Evolutionary conservation across 2,797 vertebrate species (phyloP), one percentile per base, ranked within the genome.

Genomic region (Schizopygopsis pylzovi): DNA sequence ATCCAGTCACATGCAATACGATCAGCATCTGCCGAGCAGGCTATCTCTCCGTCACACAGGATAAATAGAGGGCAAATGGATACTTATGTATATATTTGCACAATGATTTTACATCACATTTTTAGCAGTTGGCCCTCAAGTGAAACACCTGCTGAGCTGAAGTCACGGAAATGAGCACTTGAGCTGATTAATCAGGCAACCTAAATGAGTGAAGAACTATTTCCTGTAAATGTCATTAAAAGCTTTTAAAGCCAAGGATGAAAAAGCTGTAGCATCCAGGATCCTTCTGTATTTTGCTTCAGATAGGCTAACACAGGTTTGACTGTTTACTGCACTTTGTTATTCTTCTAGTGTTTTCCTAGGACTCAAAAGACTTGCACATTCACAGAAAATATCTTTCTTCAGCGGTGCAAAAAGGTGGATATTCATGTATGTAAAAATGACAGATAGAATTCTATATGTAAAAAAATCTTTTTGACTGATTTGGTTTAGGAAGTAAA

Each of bases 1-100:
- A 79, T 82, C 73, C 72, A 87, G 67, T 70, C 75, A 59, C 89
- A 90, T 87, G 85, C 84, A 75, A 87, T 86, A 87, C 86, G 80
- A 90, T 84, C 49, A 87, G 89, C 80, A 49, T 37, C 70, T 41
- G 61, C 76, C 73, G 80, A 77, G 63, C 61, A 39, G 11, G 49
- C n/a, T 56, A 70, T 52, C 25, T 39, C 41, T 70, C n/a, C 65
- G 22, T 67, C 70, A 65, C 43, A 33, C 65, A 83, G 75, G 49
- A 65, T 72, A 80, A 28, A 61, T 16, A 68, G 47, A 72, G 13
- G 22, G 15, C 47, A 52, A 49, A 9, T 82, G n/a, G 67, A 45
- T 56, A 43, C 6, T 52, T 49, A 49, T 56, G 22, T 20, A 56
- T 56, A 45, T 75, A 25, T 43, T 61, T 56, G 15, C 81, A 59